A percentile compares a stretch with the other conserved stretches of the same genome.
phyloP scores from a whole-genome alignment of 2,113 vertebrate genomes.

The Equus quagga region DNA sequence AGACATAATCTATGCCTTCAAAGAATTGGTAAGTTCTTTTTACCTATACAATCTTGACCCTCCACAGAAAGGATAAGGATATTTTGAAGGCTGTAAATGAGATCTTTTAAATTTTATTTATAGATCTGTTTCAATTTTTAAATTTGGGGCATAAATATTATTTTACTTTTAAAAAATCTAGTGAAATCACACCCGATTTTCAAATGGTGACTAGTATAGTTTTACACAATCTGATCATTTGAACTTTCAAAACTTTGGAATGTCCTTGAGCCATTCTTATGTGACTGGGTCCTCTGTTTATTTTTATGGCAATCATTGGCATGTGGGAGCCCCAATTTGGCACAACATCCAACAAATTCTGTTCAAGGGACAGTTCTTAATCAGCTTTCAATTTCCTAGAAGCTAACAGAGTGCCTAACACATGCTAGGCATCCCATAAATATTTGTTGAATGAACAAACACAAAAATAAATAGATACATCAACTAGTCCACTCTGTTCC shows the following conservation, averaged over 20 bases:
- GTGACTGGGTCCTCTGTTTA: background rate
- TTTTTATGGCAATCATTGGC: background rate
- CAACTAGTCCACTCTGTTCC: background rate
- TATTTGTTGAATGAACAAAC: constrained; percentile 43
- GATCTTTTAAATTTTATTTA: background rate
- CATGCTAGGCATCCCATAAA: background rate
- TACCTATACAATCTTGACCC: background rate
- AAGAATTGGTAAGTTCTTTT: background rate
- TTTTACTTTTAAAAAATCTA: background rate
- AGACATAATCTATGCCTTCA: background rate
- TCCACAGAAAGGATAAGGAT: background rate
- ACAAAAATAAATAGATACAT: background rate
- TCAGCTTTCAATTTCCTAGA: background rate
- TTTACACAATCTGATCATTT: constrained; percentile 30
- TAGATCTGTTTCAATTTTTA: background rate
- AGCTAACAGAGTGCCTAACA: background rate
- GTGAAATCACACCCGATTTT: background rate
- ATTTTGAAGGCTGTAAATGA: background rate
- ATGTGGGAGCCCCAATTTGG: background rate
- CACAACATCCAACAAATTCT: background rate
- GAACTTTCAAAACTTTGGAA: constrained; percentile 46
- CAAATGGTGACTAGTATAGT: background rate
- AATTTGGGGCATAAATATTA: background rate
- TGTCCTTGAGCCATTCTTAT: background rate
- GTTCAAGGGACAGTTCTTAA: background rate